A percentile compares a stretch with the other conserved stretches of the same genome.
Evolutionary conservation across 2,113 vertebrate genomes (phyloP).

Genomic region (Galbula dea): DNA sequence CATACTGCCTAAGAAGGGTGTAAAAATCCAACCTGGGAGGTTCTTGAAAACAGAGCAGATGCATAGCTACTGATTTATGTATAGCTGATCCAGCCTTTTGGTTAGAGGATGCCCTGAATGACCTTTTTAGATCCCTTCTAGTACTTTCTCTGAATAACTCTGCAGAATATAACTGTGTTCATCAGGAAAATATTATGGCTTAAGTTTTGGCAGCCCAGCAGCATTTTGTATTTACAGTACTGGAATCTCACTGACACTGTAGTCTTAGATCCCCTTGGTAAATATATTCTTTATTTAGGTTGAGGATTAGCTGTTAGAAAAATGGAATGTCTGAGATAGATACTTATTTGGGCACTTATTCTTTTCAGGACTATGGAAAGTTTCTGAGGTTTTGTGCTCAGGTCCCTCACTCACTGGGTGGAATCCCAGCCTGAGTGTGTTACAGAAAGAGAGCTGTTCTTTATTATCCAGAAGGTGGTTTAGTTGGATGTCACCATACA

Average conservation of each 20-base stretch:
- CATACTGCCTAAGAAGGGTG: background rate
- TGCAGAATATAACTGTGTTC: background rate
- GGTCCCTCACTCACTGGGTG: background rate
- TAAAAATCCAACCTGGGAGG: background rate
- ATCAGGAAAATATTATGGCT: background rate
- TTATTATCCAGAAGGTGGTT: background rate
- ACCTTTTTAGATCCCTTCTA: background rate
- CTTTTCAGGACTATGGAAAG: background rate
- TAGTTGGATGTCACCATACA: background rate
- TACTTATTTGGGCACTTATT: background rate
- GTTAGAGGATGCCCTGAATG: background rate
- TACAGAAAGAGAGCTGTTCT: background rate
- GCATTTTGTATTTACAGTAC: background rate
- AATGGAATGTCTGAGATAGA: background rate
- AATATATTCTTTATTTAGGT: background rate
- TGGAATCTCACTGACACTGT: background rate
- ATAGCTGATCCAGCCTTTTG: background rate
- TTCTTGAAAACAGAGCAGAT: background rate
- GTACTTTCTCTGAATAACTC: background rate
- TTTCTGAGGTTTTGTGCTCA: background rate
- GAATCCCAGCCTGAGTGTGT: background rate
- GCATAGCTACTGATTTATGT: background rate
- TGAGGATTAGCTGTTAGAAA: background rate
- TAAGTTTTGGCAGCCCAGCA: background rate
- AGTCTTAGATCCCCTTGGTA: background rate